Conservation (phyloP, 2,888 invertebrate species). For the Patella caerulea region DNA sequence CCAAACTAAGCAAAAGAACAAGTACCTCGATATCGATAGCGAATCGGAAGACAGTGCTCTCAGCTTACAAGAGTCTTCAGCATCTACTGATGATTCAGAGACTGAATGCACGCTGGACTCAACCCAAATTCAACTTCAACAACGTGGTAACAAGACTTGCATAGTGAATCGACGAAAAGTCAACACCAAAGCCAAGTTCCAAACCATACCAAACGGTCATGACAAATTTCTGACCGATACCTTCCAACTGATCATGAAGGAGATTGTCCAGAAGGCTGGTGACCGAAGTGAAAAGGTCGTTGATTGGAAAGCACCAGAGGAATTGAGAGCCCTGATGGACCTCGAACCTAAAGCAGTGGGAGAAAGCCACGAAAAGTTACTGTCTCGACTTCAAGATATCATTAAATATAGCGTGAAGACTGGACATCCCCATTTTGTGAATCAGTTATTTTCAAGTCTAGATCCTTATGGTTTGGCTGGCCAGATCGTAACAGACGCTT, state of each 20-base stretch:
- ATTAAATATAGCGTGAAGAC: conserved; percentile 97
- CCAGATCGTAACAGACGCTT: conserved; percentile 98
- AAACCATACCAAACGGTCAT: conserved; percentile 14
- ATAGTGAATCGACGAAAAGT: not conserved
- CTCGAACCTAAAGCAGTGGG: conserved; percentile 17
- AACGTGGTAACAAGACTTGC: not conserved
- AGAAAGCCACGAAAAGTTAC: conserved; percentile 81
- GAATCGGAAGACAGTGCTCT: conserved; percentile 9
- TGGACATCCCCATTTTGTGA: conserved; percentile 98
- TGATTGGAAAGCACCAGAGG: conserved; percentile 18
- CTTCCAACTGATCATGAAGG: conserved; percentile 24
- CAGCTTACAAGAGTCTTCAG: not conserved
- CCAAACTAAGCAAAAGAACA: too few species aligned
- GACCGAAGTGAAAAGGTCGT: conserved; percentile 18
- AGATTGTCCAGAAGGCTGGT: conserved; percentile 20
- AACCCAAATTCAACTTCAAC: not conserved
- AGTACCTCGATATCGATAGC: not conserved
- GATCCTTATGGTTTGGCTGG: conserved; percentile 97
- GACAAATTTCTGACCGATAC: conserved; percentile 17
- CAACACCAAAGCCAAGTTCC: conserved; percentile 1
- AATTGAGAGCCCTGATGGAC: conserved; percentile 15
- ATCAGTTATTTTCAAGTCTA: conserved; percentile 95
- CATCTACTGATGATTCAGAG: not conserved
- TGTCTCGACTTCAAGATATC: conserved; percentile 91
- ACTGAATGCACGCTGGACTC: not conserved